Evolutionary conservation across 1,140 invertebrate genomes (phyloP).

Genomic region (Andrena cerasifolii): DNA sequence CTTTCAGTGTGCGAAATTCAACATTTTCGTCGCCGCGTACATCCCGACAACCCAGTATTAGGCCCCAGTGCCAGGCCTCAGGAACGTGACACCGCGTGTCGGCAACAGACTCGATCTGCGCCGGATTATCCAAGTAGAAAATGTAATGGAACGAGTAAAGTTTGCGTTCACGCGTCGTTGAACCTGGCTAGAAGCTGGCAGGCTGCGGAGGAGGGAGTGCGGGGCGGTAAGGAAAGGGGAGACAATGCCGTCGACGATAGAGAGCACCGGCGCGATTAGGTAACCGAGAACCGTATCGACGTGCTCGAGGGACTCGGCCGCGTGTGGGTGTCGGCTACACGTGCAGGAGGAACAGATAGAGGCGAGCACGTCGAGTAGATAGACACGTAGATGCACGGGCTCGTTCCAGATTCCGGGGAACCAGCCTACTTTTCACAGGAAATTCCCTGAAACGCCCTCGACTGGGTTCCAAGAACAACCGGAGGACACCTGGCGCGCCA

Average conservation of each 20-base stretch:
- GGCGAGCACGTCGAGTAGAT: constrained; percentile 35
- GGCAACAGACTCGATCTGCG: constrained; percentile 22
- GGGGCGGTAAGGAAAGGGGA: constrained; percentile 19
- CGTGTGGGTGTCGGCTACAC: constrained; percentile 51
- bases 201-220: constrained; percentile 1
- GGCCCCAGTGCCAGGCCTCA: neutral
- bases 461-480: no score
- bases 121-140: constrained; percentile 65
- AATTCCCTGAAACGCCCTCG: neutral
- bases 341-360: constrained; percentile 19
- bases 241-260: constrained; percentile 54
- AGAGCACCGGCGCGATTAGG: constrained; percentile 66
- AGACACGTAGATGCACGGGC: constrained; percentile 32
- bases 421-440: constrained; percentile 46
- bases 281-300: constrained; percentile 68
- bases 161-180: constrained; percentile 72
- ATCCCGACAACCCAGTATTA: neutral
- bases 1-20: neutral
- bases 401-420: constrained; percentile 60
- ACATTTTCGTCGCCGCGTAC: neutral
- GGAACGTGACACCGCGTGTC: constrained; percentile 40
- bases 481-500: no score
- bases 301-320: constrained; percentile 20
- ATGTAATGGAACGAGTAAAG: constrained; percentile 68
- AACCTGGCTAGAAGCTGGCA: constrained; percentile 34